Conservation (phyloP, 2,797 vertebrate genomes). For the Hypotaenidia philippensis region DNA sequence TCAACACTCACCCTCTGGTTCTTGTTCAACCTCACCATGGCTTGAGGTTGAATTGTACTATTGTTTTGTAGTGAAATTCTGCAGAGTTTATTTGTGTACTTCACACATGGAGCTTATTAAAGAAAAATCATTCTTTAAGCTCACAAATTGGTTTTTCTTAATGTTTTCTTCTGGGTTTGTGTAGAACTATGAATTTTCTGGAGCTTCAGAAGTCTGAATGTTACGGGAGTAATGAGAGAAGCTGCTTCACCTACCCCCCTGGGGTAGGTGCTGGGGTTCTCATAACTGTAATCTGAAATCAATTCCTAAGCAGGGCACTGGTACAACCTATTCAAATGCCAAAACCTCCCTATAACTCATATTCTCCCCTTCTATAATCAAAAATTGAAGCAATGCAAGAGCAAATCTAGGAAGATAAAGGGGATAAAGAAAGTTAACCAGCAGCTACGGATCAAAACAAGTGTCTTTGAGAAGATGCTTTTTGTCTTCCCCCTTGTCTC, state of each 20-base stretch:
- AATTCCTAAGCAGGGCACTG: not conserved
- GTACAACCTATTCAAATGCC: not conserved
- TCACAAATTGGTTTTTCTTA: constrained; percentile 1
- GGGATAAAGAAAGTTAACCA: not conserved
- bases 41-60: not conserved
- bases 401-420: not conserved
- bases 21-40: not conserved
- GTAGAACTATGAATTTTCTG: not conserved
- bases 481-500: not conserved
- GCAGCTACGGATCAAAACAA: not conserved
- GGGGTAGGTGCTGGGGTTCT: not conserved
- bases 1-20: not conserved
- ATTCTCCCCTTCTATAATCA: not conserved
- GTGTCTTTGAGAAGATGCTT: not conserved
- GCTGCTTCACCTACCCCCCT: not conserved
- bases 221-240: not conserved
- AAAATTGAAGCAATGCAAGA: not conserved
- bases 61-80: not conserved
- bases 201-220: not conserved
- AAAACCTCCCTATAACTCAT: not conserved
- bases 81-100: not conserved
- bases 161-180: not conserved
- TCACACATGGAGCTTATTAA: not conserved
- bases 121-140: not conserved
- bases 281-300: not conserved